phyloP scores from a whole-genome alignment of 2,797 vertebrate genomes.

The Argyrosomus regius region DNA sequence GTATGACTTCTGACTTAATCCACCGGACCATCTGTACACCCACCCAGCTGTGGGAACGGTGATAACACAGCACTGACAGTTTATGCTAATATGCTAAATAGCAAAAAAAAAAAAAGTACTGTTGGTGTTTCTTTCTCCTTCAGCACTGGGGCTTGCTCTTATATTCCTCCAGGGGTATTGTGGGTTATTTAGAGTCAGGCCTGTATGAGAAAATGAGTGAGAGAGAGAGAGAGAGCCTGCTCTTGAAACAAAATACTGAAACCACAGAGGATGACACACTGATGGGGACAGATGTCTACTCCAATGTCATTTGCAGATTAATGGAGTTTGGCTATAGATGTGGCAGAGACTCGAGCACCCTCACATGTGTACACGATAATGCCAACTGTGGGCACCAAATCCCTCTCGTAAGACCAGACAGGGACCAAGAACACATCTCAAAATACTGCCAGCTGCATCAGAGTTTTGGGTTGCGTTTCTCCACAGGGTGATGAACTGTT shows the following conservation, averaged over 20 bases:
- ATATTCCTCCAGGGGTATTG: conserved; percentile 22
- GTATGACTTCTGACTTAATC: conserved; percentile 35
- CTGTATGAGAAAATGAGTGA: conserved; percentile 31
- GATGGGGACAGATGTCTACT: conserved; percentile 72
- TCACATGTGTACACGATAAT: conserved; percentile 48
- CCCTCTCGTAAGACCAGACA: conserved; percentile 52
- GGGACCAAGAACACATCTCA: conserved; percentile 38
- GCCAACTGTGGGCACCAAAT: conserved; percentile 59
- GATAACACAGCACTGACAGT: conserved; percentile 31
- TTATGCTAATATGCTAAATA: background rate
- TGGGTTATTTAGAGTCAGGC: conserved; percentile 44
- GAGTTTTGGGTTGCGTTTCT: conserved; percentile 55
- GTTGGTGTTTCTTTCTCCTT: background rate
- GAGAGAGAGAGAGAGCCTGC: conserved; percentile 6
- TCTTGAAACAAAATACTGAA: conserved; percentile 67
- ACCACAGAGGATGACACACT: conserved; percentile 58
- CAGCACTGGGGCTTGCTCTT: background rate
- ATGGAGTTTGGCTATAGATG: conserved; percentile 73
- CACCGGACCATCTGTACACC: conserved; percentile 39
- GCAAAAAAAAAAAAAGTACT: background rate
- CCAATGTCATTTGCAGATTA: conserved; percentile 70
- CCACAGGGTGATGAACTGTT: conserved; percentile 38
- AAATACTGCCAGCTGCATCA: conserved; percentile 57
- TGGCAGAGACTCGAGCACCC: conserved; percentile 47
- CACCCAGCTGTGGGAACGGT: conserved; percentile 49